phyloP scores from a whole-genome alignment of 1,140 invertebrate genomes.

The Oryctes rhinoceros region DNA sequence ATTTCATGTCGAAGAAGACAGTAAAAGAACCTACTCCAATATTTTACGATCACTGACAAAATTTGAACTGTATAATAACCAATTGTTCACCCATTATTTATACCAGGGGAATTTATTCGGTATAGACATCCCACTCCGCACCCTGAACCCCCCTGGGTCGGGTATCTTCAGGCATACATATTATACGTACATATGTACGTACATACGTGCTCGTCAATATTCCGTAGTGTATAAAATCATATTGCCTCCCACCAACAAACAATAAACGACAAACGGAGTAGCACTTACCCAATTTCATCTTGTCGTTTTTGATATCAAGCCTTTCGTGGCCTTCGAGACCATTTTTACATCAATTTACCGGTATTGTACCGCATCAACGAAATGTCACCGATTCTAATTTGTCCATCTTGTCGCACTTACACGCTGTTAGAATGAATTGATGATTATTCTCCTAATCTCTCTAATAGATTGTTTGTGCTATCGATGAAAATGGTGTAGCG shows the following conservation, averaged over 20 bases:
- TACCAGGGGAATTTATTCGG: constrained; percentile 13
- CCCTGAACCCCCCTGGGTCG: not conserved
- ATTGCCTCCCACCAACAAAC: constrained; percentile 17
- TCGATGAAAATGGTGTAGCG: no score
- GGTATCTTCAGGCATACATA: not conserved
- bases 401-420: no score
- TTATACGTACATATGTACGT: not conserved
- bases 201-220: constrained; percentile 12
- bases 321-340: not conserved
- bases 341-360: constrained; percentile 13
- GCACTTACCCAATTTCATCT: constrained; percentile 20
- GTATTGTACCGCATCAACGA: constrained; percentile 7
- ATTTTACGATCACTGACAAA: constrained; percentile 19
- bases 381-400: not conserved
- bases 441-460: no score
- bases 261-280: constrained; percentile 2
- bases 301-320: constrained; percentile 15
- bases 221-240: not conserved
- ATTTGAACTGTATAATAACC: constrained; percentile 22
- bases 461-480: no score
- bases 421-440: no score
- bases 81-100: constrained; percentile 15
- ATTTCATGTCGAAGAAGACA: constrained; percentile 14
- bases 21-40: constrained; percentile 15
- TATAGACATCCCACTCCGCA: constrained; percentile 5